phyloP scores from a whole-genome alignment of 2,113 vertebrate species.

The Butorides virescens region DNA sequence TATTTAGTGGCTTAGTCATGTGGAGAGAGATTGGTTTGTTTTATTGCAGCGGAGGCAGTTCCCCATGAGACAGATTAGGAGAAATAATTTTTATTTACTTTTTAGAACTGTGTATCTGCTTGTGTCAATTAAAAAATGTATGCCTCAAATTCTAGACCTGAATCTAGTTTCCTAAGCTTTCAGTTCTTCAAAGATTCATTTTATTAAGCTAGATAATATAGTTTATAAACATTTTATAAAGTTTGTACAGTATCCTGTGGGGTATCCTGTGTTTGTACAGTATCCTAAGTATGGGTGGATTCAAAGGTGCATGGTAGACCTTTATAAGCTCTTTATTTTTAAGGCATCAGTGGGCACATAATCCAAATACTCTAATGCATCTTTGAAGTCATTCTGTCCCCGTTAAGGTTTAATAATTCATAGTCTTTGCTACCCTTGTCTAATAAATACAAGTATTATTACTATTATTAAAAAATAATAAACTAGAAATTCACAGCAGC shows the following conservation, averaged over 20 bases:
- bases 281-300: background rate
- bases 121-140: background rate
- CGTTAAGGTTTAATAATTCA: background rate
- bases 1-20: background rate
- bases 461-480: background rate
- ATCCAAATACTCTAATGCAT: background rate
- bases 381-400: background rate
- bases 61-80: background rate
- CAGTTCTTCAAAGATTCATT: background rate
- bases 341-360: background rate
- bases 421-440: background rate
- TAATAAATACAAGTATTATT: conserved; percentile 7
- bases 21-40: background rate
- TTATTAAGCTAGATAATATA: background rate
- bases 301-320: background rate
- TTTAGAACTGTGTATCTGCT: background rate
- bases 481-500: background rate
- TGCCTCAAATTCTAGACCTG: background rate
- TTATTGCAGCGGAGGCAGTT: background rate
- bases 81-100: conserved; percentile 2
- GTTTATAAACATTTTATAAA: background rate
- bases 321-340: background rate
- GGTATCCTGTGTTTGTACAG: background rate
- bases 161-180: background rate
- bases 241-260: background rate